These are phyloP conservation scores for mouse (Mus musculus) DNA, from an alignment of 2,113 vertebrate species.

Conservation along the genomic window GRCm39 chr9:62690001-62690500, in stretches of 20 bases:
- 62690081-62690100: slow-evolving; percentile 69
- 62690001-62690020: slow-evolving; percentile 34
- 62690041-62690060: slow-evolving; percentile 21
- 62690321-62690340: neutral
- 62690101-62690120: neutral
- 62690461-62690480: neutral
- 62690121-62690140: slow-evolving; percentile 61
- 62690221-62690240: neutral
- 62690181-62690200: slow-evolving; percentile 31
- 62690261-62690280: neutral
- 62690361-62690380: neutral
- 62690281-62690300: slow-evolving; percentile 57
- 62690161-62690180: slow-evolving; percentile 7
- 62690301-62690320: slow-evolving; percentile 30
- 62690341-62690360: neutral
- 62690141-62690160: slow-evolving; percentile 29
- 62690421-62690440: neutral
- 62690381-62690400: neutral
- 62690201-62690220: slow-evolving; percentile 1
- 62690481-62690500: neutral
- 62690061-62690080: slow-evolving; percentile 28
- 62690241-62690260: neutral
- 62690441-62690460: neutral
- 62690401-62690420: neutral
- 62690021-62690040: slow-evolving; percentile 23